Evolutionary conservation across 2,113 vertebrate genomes (phyloP), one percentile per base, ranked within the genome.

Genomic region (Psephotus haematonotus): DNA sequence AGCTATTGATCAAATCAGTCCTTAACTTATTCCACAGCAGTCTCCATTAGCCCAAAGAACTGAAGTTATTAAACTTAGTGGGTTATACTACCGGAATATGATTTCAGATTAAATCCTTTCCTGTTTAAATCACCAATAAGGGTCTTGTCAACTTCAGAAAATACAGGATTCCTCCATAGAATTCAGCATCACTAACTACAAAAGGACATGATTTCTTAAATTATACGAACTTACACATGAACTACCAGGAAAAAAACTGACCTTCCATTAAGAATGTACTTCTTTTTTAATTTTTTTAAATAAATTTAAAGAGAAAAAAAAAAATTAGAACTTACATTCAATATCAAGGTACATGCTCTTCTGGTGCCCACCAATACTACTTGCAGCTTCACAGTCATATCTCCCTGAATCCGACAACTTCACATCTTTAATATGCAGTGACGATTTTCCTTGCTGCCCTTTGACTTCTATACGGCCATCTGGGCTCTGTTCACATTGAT

Each of bases 321-420:
- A 96, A 91, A 25, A 64, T 88, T 77, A 94, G 65, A 84, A 98
- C 98, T 98, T 98, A 99, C 99, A 99, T 98, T 99, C 99, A 84
- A 99, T 99, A 97, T 99, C 99, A 96, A 99, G 98, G 92, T 98
- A 99, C 99, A 99, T 99, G 99, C 99, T 99, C 97, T 99, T 99
- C 98, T 99, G 99, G 93, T 99, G 99, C 44, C 99, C 99, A 94
- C 99, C 99, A 85, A 99, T 99, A 96, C 99, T 98, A 96, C 99
- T 99, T n/a, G 98, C 98, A 5, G 99, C 99, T 97, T 99, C 99
- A 79, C 99, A 99, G 98, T 99, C 99, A 49, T 99, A 99, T 78
- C 99, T 98, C 35, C 99, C 99, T 88, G 98, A 97, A 96, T 99
- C 99, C 31, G 98, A 97, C 59, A 99, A 98, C 92, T 95, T 97